Conservation (phyloP, 2,113 vertebrate species). For the Camelus dromedarius region DNA sequence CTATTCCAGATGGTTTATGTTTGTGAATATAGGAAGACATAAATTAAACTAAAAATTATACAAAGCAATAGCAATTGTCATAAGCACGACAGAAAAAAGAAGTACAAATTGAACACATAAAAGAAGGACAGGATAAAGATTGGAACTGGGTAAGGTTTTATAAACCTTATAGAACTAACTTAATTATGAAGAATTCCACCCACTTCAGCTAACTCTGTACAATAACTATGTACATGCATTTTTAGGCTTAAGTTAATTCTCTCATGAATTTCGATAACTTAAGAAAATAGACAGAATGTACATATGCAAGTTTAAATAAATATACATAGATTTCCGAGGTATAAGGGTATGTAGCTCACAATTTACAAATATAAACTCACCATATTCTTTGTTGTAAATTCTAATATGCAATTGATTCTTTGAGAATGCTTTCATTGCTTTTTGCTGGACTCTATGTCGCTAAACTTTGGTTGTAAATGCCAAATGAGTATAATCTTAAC, state of each 20-base stretch:
- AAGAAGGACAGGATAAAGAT: not conserved
- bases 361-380: not conserved
- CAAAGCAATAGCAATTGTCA: not conserved
- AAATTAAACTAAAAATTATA: not conserved
- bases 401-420: not conserved
- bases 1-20: not conserved
- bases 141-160: not conserved
- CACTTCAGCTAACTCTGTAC: not conserved
- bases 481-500: not conserved
- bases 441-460: not conserved
- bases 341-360: not conserved
- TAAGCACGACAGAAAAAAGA: not conserved
- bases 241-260: not conserved
- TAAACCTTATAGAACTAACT: not conserved
- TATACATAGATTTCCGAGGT: not conserved
- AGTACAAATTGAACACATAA: not conserved
- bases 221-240: not conserved
- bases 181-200: not conserved
- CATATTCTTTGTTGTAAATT: conserved; percentile 30
- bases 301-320: not conserved
- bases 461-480: not conserved
- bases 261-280: not conserved
- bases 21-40: not conserved
- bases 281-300: not conserved
- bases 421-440: not conserved